phyloP scores from a whole-genome alignment of 1,140 invertebrate species.

The Euura saliciscinereae region DNA sequence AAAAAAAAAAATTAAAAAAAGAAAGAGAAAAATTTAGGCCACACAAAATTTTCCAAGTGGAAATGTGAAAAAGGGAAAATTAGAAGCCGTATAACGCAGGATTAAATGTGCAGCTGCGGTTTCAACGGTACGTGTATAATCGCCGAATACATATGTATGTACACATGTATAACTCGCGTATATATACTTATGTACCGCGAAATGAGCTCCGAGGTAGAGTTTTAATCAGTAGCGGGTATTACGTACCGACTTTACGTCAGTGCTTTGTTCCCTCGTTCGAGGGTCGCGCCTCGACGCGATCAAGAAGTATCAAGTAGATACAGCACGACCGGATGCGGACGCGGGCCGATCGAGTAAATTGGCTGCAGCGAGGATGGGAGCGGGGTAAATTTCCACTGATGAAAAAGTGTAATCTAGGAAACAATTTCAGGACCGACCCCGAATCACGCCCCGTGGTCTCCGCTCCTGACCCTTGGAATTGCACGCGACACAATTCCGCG shows the following conservation, averaged over 20 bases:
- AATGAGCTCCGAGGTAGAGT: too few species aligned
- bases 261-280: neutral
- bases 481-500: neutral
- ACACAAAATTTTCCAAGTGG: neutral
- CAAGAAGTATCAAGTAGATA: neutral
- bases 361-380: neutral
- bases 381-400: neutral
- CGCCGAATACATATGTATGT: neutral
- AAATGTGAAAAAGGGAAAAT: neutral
- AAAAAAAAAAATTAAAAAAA: too few species aligned
- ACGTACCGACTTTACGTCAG: neutral
- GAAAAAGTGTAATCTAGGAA: neutral
- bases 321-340: too few species aligned
- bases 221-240: too few species aligned
- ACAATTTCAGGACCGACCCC: neutral
- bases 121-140: too few species aligned
- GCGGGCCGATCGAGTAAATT: slow-evolving; percentile 3
- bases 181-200: too few species aligned
- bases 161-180: neutral
- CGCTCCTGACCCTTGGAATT: neutral
- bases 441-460: neutral
- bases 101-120: neutral
- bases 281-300: neutral
- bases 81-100: neutral
- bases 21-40: neutral